phyloP scores from a whole-genome alignment of 2,888 invertebrate genomes.

The Adelphocoris suturalis region DNA sequence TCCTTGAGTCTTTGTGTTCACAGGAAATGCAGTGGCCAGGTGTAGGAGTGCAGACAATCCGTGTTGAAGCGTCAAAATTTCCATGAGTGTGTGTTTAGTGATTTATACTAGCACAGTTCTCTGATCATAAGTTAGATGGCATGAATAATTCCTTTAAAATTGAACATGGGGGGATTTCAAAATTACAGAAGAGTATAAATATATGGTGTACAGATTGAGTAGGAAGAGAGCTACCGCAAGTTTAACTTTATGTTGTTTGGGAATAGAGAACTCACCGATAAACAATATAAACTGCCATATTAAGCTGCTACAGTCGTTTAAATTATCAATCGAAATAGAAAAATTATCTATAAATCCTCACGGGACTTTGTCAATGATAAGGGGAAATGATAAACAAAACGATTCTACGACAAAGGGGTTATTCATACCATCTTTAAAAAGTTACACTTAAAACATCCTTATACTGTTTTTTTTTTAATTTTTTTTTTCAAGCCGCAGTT shows the following conservation, averaged over 20 bases:
- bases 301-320: too few relatives aligned
- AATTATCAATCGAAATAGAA: too few relatives aligned
- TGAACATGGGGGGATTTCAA: not conserved
- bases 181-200: too few relatives aligned
- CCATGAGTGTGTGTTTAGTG: conserved; percentile 47
- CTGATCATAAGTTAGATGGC: conserved; percentile 13
- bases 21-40: conserved; percentile 57
- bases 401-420: not conserved
- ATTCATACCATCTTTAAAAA: conserved; percentile 31
- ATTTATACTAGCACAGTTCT: conserved; percentile 31
- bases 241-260: too few relatives aligned
- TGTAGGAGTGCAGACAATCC: conserved; percentile 14
- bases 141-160: conserved; percentile 16
- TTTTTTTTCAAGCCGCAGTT: not conserved
- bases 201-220: too few relatives aligned
- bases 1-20: conserved; percentile 32
- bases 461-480: not conserved
- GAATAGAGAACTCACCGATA: too few relatives aligned
- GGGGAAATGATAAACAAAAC: too few relatives aligned
- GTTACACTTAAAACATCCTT: not conserved
- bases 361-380: too few relatives aligned
- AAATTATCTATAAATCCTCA: too few relatives aligned
- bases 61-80: conserved; percentile 43
- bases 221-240: too few relatives aligned
- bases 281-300: too few relatives aligned